phyloP scores from a whole-genome alignment of 1,140 invertebrate genomes.

The Oryctes rhinoceros region DNA sequence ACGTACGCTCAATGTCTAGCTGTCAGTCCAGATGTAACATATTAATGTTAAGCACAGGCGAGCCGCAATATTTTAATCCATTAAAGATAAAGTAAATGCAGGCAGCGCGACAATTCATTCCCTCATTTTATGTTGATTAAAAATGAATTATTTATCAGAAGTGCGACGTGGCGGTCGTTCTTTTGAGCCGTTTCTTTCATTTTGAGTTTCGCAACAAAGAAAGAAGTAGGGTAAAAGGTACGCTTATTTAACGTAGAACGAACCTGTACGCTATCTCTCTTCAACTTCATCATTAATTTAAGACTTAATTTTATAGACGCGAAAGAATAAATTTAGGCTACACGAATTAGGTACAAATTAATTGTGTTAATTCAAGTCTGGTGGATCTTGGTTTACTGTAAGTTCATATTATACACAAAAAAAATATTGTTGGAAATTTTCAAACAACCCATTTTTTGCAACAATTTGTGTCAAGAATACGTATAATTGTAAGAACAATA shows the following conservation, averaged over 20 bases:
- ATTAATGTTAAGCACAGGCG: neutral
- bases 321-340: neutral
- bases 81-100: conserved; percentile 21
- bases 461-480: too few relatives aligned
- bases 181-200: conserved; percentile 22
- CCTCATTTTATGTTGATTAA: conserved; percentile 33
- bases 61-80: conserved; percentile 14
- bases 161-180: neutral
- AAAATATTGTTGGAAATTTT: too few relatives aligned
- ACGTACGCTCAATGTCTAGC: neutral
- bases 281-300: neutral
- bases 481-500: too few relatives aligned
- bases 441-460: too few relatives aligned
- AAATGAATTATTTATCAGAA: conserved; percentile 35
- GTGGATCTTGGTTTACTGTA: too few relatives aligned
- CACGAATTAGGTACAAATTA: neutral
- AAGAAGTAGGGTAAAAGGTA: neutral
- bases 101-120: conserved; percentile 21
- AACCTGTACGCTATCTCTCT: neutral
- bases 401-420: too few relatives aligned
- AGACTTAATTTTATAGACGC: neutral
- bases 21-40: neutral
- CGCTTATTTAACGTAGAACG: neutral
- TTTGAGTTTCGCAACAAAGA: neutral
- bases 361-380: neutral